Evolutionary conservation across 2,797 vertebrate genomes (phyloP), one percentile per base, ranked within the genome.

Genomic region (Eulemur rubriventer): DNA sequence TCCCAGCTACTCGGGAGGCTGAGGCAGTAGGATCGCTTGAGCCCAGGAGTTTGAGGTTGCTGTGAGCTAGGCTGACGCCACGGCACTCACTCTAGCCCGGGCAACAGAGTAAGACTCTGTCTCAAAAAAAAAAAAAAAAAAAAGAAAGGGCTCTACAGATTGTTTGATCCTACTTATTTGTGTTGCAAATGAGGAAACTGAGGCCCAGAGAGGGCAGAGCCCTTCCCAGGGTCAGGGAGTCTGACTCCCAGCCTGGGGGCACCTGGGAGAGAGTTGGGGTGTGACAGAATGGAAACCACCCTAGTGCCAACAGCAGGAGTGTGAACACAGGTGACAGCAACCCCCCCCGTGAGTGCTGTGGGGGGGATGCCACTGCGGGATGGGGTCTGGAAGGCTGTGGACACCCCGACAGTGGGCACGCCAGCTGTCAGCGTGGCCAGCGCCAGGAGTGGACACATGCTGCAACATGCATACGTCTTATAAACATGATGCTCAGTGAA

Each of bases 321-420:
- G 0, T 2, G 28, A 28, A 7, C 18, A 38, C 57, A 30, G 85
- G 59, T 18, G 10, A 26, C 8, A 18, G 59, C 0, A 8, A 3
- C 0, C 10, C 30, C 26, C 8, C 30, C 11, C 0, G 0, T 1
- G 24, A 43, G 30, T n/a, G 46, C 4, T 0, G 8, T 1, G 7
- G 7, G n/a, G 20, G 20, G 35, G 59, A 43, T 5, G 61, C 18
- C 4, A 3, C 20, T 3, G 0, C 17, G 17, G 86, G 75, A 11
- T 59, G 17, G 38, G 20, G 52, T 24, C 52, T 2, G 0, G 24
- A 48, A 76, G 81, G 35, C 63, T 0, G 18, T 0, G 35, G 76
- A 14, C 0, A 33, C 41, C 57, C 65, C 24, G 0, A 9, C 1
- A 1, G 59, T 1, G 30, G 75, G 30, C 0, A 12, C 0, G 7